Percentiles rank a stretch among this genome's conserved stretches.
Evolutionary conservation across 92 coral and sea anemone species (phyloP).

Genomic region (Palythoa heliodiscus): DNA sequence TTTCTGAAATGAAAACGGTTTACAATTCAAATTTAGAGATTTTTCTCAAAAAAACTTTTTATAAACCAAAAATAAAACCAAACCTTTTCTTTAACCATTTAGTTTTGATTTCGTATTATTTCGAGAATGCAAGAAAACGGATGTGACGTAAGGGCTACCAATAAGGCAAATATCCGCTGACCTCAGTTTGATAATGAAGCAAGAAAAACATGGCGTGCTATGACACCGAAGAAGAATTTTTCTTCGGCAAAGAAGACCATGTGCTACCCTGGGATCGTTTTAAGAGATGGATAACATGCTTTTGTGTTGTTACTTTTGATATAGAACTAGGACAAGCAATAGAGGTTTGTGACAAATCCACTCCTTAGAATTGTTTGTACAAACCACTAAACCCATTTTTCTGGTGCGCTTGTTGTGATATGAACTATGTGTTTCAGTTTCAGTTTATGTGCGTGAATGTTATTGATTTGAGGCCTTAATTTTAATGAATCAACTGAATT

Average conservation of each 20-base stretch:
- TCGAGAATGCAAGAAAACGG: conserved; percentile 27
- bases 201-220: conserved; percentile 76
- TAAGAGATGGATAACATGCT: conserved; percentile 96
- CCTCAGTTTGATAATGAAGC: conserved; percentile 21
- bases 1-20: neutral
- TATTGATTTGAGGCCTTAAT: neutral
- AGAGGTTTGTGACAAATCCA: conserved; percentile 64
- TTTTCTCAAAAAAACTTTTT: no score
- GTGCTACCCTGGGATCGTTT: conserved; percentile 97
- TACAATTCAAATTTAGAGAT: no score
- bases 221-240: conserved; percentile 63
- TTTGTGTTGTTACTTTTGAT: conserved; percentile 96
- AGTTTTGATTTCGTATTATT: neutral
- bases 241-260: conserved; percentile 63
- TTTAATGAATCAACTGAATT: conserved; percentile 13
- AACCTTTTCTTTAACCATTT: no score
- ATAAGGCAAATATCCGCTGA: conserved; percentile 41
- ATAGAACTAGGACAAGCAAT: conserved; percentile 97
- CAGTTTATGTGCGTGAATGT: neutral
- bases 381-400: neutral
- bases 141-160: conserved; percentile 52
- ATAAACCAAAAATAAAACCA: neutral
- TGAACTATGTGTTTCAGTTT: no score
- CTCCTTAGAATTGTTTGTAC: neutral
- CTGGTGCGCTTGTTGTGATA: neutral